These are phyloP conservation scores for Temnopleurus reevesii DNA, from an alignment of 53 echinoderm and acorn worm species.

Conservation along the genomic window DNA sequence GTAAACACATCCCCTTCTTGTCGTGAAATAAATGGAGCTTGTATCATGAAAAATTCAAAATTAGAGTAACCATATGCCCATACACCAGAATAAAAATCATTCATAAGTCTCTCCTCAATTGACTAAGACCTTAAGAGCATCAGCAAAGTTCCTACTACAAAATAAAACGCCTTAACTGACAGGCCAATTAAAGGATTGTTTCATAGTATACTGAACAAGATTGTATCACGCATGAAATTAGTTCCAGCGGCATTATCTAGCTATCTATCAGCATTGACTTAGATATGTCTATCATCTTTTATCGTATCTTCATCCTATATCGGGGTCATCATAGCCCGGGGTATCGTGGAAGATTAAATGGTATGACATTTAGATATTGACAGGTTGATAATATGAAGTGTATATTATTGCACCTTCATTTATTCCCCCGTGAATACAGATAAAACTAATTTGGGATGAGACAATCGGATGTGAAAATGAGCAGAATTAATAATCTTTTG, in stretches of 20 bases:
- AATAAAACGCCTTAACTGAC: neutral
- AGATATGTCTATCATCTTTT: conserved; percentile 10
- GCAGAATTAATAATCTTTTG: no score
- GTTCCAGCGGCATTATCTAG: neutral
- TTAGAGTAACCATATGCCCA: no score
- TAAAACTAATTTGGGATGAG: no score
- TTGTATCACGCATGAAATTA: conserved; percentile 17
- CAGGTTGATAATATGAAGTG: neutral
- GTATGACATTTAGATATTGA: neutral
- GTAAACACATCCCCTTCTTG: no score
- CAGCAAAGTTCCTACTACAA: neutral
- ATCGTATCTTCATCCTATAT: conserved; percentile 5
- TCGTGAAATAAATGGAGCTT: no score
- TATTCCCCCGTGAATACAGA: no score
- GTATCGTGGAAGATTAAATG: conserved; percentile 1
- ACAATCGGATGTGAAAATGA: no score
- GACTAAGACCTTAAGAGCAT: no score
- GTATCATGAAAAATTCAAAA: no score
- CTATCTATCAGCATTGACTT: conserved; percentile 2
- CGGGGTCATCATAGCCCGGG: neutral
- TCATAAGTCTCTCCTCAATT: no score
- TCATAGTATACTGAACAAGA: neutral
- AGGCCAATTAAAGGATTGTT: conserved; percentile 24
- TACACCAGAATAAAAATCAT: no score
- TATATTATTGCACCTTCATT: no score